Base-by-base conservation (phyloP, 2,113 vertebrate species). In the Thomomys bottae region DNA sequence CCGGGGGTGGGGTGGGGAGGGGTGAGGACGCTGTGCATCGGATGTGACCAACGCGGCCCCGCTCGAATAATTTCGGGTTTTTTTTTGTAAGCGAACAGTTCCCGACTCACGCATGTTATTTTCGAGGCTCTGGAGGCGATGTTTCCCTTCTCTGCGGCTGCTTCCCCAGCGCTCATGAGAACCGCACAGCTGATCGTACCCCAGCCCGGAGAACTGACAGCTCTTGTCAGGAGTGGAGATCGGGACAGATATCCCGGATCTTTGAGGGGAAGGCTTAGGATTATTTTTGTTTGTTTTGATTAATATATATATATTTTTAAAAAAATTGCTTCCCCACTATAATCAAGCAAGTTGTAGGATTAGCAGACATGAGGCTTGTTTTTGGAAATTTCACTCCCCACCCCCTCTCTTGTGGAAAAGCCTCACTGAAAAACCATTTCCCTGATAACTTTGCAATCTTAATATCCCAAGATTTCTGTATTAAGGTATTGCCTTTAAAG, bases 51-150 rank as follows among this genome's bases (percentile, higher is more conserved):
- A 94, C 91, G 95, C 93, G 92, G 90, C 90, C 92, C 85, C 75
- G 90, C 93, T 96, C 84, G 95, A 77, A 90, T 96, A 92, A 94
- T 96, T 95, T 89, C 88, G 91, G 85, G 9, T 8, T 8, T 45
- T 8, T 10, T 49, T 91, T 94, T 86, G 91, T 92, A n/a, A 91
- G 79, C 94, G 79, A 67, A 94, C 95, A 84, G 95, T 93, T 93
- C 93, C 96, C 95, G 94, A 96, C 94, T 94, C 94, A 94, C 83
- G 71, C 82, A 61, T 90, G 68, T 95, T 90, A 94, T 95, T 93
- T n/a, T 93, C 34, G 90, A 94, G 86, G 71, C 92, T 91, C 67
- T 38, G 79, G 90, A 94, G 36, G 71, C 67, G 57, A 38, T 90
- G 64, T 11, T 64, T 92, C 92, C 80, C 94, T 70, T 77, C 45